Base-by-base conservation (phyloP, 2,113 vertebrate genomes). In the Phylloscopus trochilus region DNA sequence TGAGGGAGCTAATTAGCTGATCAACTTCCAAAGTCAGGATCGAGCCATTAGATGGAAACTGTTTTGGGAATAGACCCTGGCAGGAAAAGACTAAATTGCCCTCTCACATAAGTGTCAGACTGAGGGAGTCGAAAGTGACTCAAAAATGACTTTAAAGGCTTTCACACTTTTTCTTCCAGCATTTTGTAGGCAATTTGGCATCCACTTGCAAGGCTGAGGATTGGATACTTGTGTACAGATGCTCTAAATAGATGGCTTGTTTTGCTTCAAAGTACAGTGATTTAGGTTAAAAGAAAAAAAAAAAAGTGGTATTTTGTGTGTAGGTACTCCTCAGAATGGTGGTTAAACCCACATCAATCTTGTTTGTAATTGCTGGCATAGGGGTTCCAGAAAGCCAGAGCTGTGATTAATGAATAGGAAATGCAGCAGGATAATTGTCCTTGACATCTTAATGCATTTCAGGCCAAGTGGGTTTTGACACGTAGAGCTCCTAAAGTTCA, bases 181-280 rank as follows among this genome's bases (percentile, higher is more conserved):
- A 89, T 84, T 91, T 82, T 60, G 67, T 44, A 83, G 83, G 87
- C 77, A 91, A 87, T 96, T 95, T 94, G 53, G 46, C 86, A 92
- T 83, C 83, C 46, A 44, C 59, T 92, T 87, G 56, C 33, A 59
- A 84, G 20, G 43, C 55, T 87, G 39, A 80, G 35, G 49, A 63
- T 24, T 53, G 53, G 56, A 43, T 84, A 85, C 30, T 55, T 73
- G 39, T 83, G 33, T 66, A 90, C 13, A 84, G 84, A 83, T 81
- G 91, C 73, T 95, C 91, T 92, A 95, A 97, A 94, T 15, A 94
- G 94, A 89, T 46, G 14, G 82, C 58, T 89, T 93, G 88, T 91
- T 85, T 96, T 95, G n/a, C 93, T 92, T 89, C 85, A 90, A 87
- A 97, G 89, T 46, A 49, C 31, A 23, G 83, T 39, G 39, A 68